phyloP scores from a whole-genome alignment of 2,113 vertebrate species.

The Gavia stellata region DNA sequence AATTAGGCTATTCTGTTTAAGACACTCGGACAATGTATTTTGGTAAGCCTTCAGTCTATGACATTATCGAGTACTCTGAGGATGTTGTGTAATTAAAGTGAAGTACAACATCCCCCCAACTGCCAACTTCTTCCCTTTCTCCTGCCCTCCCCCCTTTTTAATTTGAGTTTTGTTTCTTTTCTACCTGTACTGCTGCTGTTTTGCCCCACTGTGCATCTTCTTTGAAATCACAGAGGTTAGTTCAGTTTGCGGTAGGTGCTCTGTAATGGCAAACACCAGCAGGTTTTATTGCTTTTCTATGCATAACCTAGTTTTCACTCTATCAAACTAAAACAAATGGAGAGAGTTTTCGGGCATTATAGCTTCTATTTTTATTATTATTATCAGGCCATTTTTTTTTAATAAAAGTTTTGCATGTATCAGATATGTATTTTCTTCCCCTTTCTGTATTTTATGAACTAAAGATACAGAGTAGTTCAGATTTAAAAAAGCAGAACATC shows the following conservation, averaged over 20 bases:
- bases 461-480: neutral
- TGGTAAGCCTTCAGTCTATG: neutral
- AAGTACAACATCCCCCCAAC: neutral
- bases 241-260: neutral
- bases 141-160: neutral
- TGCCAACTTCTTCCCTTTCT: neutral
- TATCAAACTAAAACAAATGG: neutral
- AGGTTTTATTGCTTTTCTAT: neutral
- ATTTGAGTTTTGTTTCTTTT: neutral
- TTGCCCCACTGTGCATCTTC: neutral
- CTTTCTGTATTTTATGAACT: neutral
- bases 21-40: neutral
- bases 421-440: neutral
- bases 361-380: neutral
- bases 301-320: neutral
- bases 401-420: neutral
- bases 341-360: neutral
- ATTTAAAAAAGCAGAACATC: neutral
- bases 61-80: neutral
- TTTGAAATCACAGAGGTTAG: neutral
- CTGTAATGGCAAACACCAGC: neutral
- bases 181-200: neutral
- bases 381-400: neutral
- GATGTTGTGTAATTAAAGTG: neutral
- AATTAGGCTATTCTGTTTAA: constrained; percentile 18